Percentiles rank a stretch among this genome's conserved stretches.
Conservation (phyloP, 2,888 invertebrate species). For the Parasteatoda lunata region DNA sequence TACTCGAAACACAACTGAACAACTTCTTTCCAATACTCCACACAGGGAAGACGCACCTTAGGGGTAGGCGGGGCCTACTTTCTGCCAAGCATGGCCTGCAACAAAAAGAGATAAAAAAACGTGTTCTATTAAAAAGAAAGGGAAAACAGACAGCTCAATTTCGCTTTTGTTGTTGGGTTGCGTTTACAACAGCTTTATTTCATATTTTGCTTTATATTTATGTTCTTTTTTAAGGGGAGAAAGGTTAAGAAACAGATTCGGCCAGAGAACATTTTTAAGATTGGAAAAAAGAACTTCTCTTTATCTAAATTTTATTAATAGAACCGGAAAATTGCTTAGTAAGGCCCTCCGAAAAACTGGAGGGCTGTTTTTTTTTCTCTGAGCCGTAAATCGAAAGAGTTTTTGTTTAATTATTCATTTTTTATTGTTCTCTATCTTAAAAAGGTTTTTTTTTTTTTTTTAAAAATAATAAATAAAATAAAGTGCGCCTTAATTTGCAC, state of each 20-base stretch:
- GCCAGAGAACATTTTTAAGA: background rate
- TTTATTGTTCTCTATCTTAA: background rate
- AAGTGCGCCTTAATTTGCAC: background rate
- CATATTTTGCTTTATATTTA: background rate
- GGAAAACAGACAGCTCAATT: slow-evolving; percentile 39
- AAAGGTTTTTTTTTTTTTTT: background rate
- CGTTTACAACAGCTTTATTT: background rate
- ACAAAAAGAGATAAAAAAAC: slow-evolving; percentile 22
- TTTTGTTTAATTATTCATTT: background rate
- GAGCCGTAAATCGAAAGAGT: background rate
- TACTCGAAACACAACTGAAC: background rate
- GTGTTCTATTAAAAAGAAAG: slow-evolving; percentile 16
- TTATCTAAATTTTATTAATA: background rate
- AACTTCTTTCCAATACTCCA: slow-evolving; percentile 10
- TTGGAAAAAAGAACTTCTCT: background rate
- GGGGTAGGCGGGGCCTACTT: slow-evolving; percentile 49
- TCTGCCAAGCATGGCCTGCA: slow-evolving; percentile 24
- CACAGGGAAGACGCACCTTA: slow-evolving; percentile 39
- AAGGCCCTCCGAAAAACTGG: background rate
- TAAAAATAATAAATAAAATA: background rate
- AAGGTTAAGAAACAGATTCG: too few species aligned
- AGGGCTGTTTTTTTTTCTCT: background rate
- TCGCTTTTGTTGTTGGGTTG: slow-evolving; percentile 23
- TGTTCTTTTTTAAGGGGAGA: background rate
- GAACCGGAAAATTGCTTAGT: background rate